Evolutionary conservation across 2,888 invertebrate genomes (phyloP), one percentile per base, ranked within the genome.

Genomic region (Apotomis capreana): DNA sequence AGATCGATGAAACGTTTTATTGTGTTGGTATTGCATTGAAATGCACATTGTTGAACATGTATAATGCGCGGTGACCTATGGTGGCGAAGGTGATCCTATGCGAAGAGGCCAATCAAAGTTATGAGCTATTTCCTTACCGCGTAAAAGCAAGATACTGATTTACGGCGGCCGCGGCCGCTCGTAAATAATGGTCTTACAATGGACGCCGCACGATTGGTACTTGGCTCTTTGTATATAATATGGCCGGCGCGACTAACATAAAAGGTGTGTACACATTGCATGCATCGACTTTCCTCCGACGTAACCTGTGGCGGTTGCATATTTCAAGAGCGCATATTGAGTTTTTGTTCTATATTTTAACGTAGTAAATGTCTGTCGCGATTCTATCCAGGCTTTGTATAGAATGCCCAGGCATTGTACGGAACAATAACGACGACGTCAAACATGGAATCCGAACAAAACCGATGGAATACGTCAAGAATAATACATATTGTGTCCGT

Each of bases 101-200:
- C 77, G 78, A 83, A 80, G 78, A 81, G 83, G 78, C 83, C 83
- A 86, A 87, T 89, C 86, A 84, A 86, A 85, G 78, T 84, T 86
- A 87, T 84, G 84, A 84, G 81, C 84, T 82, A 85, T 88, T 86
- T 86, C 82, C 79, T 82, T 76, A 75, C 79, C 72, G 73, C 81
- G 83, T 84, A 83, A 81, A 85, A 80, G 79, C 77, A 76, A 81
- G 79, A 83, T 84, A 82, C 82, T 82, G 84, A 86, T 86, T 87
- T 87, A 86, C 79, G 83, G 82, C 76, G 76, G 80, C 78, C 79
- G 79, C 76, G 69, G 75, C 78, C 77, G 77, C 75, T 78, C 79
- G 81, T 84, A 84, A 85, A 86, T 82, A 83, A 81, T 78, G 81
- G 76, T 69, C 78, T 71, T 74, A 79, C 78, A 79, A 78, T 80